Base-by-base conservation (phyloP, 2,888 invertebrate species). In the Abscondita cerata region DNA sequence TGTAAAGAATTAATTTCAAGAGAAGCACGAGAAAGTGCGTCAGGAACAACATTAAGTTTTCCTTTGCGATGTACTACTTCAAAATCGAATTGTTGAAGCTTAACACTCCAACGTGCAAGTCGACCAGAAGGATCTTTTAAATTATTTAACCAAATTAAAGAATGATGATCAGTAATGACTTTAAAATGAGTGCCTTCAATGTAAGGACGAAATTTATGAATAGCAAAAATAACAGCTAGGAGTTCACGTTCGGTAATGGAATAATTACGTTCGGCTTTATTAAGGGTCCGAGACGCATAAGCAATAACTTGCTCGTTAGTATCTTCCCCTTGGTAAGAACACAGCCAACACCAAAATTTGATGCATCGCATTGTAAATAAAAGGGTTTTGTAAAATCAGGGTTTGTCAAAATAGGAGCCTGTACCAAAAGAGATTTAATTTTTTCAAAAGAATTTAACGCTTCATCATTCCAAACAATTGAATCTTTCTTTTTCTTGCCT, bases 321-420 rank as follows among this genome's bases (percentile, higher is more conserved):
- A 16, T 50, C 50, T 4, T 13, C 18, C 11, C 33, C 50, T 31
- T 59, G 59, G 20, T 19, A 6, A 19, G 20, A 18, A 69, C 67
- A 4, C 64, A 66, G 1, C 72, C 72, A 1, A 71, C 13, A 8
- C 72, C 72, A 13, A 53, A 36, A 31, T 65, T 62, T 2, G 66
- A 65, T 5, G 73, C 72, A 59, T 72, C 73, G 25, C 63, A 64
- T 48, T 73, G 72, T 36, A 75, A 64, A n/a, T 53, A 59, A 53
- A 75, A 73, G 1, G 40, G 52, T 51, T 63, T 40, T 1, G 53
- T 55, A 41, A 73, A 73, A 68, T 74, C 70, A 1, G 74, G 71
- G 33, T 58, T 62, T 1, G 53, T 20, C 13, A 72, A 59, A 12
- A 73, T 56, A 1, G 70, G 70, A 71, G 1, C 71, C 68, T 0